Evolutionary conservation across 2,797 vertebrate genomes (phyloP), one percentile per base, ranked within the genome.

Genomic region (Hylomyscus alleni): DNA sequence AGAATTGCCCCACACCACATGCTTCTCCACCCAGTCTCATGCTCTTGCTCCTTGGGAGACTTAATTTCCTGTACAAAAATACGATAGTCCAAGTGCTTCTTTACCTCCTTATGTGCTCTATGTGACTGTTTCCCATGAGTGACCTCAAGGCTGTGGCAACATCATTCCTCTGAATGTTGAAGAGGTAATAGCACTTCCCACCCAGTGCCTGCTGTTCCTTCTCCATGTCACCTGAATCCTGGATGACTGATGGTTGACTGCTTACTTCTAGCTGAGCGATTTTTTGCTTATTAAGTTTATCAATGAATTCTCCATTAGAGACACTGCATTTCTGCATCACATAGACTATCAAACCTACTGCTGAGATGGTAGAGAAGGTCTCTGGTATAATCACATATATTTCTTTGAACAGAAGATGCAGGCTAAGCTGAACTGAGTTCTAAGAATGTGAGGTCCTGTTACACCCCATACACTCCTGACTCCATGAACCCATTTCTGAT

Each of bases 11-110:
- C 99, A 92, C 22, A 99, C 9, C 17, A 99, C 99, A 0, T 31
- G 99, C 94, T 99, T 99, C 98, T 99, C 99, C 95, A 99, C 99
- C 99, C 99, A 99, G 98, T 98, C 98, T 91, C 99, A 98, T 99
- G 99, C 60, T 99, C 99, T 98, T 99, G 99, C 81, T 99, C 99
- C 95, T 99, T 99, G 67, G 98, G 98, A 47, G 94, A 98, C 92
- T 99, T 98, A 92, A 99, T 98, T 15, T 47, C 81, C 37, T 62
- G 3, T 40, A 58, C 54, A 84, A 26, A 83, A 62, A 31, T 47
- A 44, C 7, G 15, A 40, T 31, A 62, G 29, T 22, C 17, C 82
- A 84, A 58, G 17, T 7, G 0, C 44, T 44, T 82, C 9, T 44
- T 65, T 84, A 65, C 22, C 29, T 84, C 9, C 4, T 99, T 99